These are phyloP conservation scores for Falco novaeseelandiae DNA, from an alignment of 2,797 vertebrate species.

Conservation along the genomic window DNA sequence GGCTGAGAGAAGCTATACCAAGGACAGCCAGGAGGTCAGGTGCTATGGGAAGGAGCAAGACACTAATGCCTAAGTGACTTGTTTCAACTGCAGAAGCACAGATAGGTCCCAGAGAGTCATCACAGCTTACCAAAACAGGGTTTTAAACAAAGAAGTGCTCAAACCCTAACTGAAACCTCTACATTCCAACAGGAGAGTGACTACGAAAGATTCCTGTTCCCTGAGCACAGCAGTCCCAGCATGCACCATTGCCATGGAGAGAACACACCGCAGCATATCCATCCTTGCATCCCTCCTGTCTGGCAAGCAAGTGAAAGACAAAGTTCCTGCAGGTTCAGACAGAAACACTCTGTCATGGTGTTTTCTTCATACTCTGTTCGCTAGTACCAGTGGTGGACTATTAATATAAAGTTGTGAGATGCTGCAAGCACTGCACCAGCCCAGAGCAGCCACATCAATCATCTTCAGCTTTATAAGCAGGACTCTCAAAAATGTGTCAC, in stretches of 20 bases:
- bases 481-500: neutral
- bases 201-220: neutral
- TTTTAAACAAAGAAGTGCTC: neutral
- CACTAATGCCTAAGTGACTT: neutral
- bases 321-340: neutral
- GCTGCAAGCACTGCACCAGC: neutral
- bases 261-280: neutral
- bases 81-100: neutral
- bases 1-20: fast-evolving
- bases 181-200: neutral
- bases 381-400: neutral
- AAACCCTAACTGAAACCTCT: neutral
- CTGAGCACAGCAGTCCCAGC: neutral
- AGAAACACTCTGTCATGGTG: neutral
- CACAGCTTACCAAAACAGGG: neutral
- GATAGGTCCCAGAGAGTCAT: neutral
- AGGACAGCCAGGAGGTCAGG: neutral
- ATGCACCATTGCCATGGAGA: neutral
- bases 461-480: neutral
- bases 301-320: neutral
- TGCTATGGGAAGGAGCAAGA: neutral
- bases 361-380: neutral
- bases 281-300: neutral
- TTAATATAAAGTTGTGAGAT: neutral
- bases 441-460: neutral